These are phyloP conservation scores for Ctenopoma kingsleyae DNA, from an alignment of 2,797 vertebrate species.

Conservation along the genomic window DNA sequence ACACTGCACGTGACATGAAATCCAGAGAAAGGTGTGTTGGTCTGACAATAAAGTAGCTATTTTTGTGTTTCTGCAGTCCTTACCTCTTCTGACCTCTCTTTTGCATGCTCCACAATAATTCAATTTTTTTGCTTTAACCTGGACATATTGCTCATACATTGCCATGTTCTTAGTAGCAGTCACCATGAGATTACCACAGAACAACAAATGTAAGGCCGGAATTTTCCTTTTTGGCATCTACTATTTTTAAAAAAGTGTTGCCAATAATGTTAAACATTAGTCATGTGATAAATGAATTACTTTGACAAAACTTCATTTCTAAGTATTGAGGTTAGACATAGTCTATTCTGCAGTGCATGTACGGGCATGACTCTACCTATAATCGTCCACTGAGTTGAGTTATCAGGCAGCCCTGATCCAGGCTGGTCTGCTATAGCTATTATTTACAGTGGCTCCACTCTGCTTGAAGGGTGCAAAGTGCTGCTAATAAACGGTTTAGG, in stretches of 20 bases:
- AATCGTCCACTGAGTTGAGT: conserved; percentile 51
- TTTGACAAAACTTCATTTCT: conserved; percentile 31
- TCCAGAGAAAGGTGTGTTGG: too few relatives aligned
- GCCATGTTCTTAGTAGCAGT: background rate
- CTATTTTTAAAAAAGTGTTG: too few relatives aligned
- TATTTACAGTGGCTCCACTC: conserved; percentile 85
- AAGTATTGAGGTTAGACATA: conserved; percentile 19
- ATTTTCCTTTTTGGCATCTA: background rate
- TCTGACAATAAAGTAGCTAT: too few relatives aligned
- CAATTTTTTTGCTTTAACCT: background rate
- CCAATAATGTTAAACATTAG: conserved; percentile 7
- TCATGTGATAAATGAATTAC: conserved; percentile 18
- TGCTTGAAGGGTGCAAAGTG: conserved; percentile 86
- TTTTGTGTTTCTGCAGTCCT: too few relatives aligned
- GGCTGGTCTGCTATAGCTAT: conserved; percentile 75
- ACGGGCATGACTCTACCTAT: conserved; percentile 44
- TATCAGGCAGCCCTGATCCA: conserved; percentile 52
- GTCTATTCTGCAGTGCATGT: conserved; percentile 20
- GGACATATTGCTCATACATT: too few relatives aligned
- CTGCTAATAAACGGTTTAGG: conserved; percentile 84
- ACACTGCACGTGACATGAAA: background rate
- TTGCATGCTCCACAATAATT: too few relatives aligned
- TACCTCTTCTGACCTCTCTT: too few relatives aligned
- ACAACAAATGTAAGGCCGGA: background rate
- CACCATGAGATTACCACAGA: too few relatives aligned